These are phyloP conservation scores for Macrostomum lignano DNA, from an alignment of 1,140 invertebrate genomes.

Conservation along the genomic window DNA sequence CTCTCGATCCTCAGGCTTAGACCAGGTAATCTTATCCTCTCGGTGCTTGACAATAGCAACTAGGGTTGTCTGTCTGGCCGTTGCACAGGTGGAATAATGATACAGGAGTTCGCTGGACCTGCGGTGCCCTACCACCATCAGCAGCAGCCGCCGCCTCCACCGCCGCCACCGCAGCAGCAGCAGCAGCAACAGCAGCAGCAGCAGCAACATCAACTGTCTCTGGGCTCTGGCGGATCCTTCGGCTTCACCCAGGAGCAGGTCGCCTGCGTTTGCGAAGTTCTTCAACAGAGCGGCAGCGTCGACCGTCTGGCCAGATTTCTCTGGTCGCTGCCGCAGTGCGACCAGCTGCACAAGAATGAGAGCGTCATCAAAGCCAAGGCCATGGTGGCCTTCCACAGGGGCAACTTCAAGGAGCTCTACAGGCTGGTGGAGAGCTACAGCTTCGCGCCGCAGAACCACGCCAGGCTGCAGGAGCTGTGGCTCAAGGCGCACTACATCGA, in stretches of 20 bases:
- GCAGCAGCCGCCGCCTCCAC: too few relatives aligned
- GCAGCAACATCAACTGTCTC: too few relatives aligned
- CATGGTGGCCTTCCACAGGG: slow-evolving; percentile 64
- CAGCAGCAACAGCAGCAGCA: too few relatives aligned
- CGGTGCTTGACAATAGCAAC: too few relatives aligned
- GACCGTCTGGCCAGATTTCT: slow-evolving; percentile 74
- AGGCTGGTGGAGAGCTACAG: slow-evolving; percentile 48
- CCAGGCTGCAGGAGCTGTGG: slow-evolving; percentile 74
- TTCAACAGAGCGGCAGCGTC: slow-evolving; percentile 88
- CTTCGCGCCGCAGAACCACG: slow-evolving; percentile 80
- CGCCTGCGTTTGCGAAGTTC: slow-evolving; percentile 85
- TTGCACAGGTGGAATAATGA: too few relatives aligned
- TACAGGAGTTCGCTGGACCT: too few relatives aligned
- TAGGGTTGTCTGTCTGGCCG: too few relatives aligned
- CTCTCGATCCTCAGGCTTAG: too few relatives aligned
- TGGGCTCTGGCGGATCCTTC: too few relatives aligned
- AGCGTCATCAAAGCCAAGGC: slow-evolving; percentile 95
- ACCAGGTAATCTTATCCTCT: too few relatives aligned
- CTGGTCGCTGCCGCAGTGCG: slow-evolving; percentile 88
- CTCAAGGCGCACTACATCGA: slow-evolving; percentile 93
- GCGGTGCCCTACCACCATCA: too few relatives aligned
- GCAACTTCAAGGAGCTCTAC: slow-evolving; percentile 41
- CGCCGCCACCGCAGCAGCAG: too few relatives aligned
- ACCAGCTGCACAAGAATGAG: slow-evolving; percentile 61
- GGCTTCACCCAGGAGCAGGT: slow-evolving; percentile 92